Conservation (phyloP, 2,113 vertebrate genomes). For the Leptobrachium ailaonicum region DNA sequence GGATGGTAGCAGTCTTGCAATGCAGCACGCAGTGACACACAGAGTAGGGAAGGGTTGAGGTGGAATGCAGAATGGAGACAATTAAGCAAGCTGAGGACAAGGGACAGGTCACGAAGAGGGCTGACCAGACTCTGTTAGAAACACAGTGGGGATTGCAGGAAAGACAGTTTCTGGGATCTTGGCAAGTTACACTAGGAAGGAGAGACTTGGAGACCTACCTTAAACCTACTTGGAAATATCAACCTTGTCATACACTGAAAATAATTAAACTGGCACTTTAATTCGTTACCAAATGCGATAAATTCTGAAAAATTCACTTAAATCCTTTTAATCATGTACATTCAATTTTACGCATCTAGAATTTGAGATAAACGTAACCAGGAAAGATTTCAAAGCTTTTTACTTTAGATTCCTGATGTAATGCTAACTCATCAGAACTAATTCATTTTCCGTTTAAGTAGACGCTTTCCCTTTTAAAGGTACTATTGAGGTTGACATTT, state of each 20-base stretch:
- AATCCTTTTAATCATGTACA: constrained; percentile 17
- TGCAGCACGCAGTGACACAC: too few relatives aligned
- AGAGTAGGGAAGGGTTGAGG: too few relatives aligned
- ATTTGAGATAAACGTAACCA: constrained; percentile 39
- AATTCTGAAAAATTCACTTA: not conserved
- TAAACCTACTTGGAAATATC: too few relatives aligned
- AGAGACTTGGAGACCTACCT: too few relatives aligned
- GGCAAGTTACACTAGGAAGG: too few relatives aligned
- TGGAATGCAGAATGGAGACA: too few relatives aligned
- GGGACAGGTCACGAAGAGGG: too few relatives aligned
- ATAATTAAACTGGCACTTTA: constrained; percentile 4
- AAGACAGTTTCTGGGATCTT: too few relatives aligned
- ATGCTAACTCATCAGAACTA: constrained; percentile 45
- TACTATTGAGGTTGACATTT: constrained; percentile 44
- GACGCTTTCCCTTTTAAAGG: constrained; percentile 45
- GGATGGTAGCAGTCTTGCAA: too few relatives aligned
- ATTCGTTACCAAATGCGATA: constrained; percentile 12
- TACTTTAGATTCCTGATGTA: constrained; percentile 31
- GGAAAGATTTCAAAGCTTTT: constrained; percentile 41
- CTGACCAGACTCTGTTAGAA: too few relatives aligned
- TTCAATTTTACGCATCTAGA: constrained; percentile 16
- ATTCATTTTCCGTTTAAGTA: constrained; percentile 48
- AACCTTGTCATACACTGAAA: constrained; percentile 1
- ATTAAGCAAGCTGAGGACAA: too few relatives aligned
- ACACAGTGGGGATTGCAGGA: too few relatives aligned